Base-by-base conservation (phyloP, 2,888 invertebrate genomes). In the Orgyia antiqua region DNA sequence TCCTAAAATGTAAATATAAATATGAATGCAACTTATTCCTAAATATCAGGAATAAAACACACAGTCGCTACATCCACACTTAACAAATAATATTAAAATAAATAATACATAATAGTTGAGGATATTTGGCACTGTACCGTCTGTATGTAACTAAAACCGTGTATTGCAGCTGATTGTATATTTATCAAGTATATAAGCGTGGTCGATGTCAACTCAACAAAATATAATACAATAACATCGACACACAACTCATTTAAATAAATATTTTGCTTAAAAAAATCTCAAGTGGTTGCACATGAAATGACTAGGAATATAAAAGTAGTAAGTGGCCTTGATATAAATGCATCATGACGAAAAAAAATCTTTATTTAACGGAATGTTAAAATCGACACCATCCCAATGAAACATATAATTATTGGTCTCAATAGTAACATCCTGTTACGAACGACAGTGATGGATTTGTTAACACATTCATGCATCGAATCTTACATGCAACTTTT, bases 51-150 rank as follows among this genome's bases (percentile, higher is more conserved):
- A 86, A 83, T 78, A 70, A 42, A 68, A 79, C 87, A 83, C 87
- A 58, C 79, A 79, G 84, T 79, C 63, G 84, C 79, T 76, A 79
- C 87, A 87, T 80, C 70, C 86, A 86, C 79, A 78, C 78, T 75
- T 71, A 73, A 74, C 68, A 71, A 73, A 68, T 60, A 70, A 72
- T 66, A 55, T 54, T 49, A 60, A 57, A 64, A 68, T 67, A 68
- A 68, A 71, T 71, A 72, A 78, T 70, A 79, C 74, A 60, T 72
- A 73, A 82, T 66, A 61, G 64, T 68, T 77, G 78, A 84, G 70
- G 80, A 70, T 86, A 83, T 87, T 87, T 87, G 87, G 87, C 87
- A 87, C 87, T 78, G 77, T 74, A 83, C 82, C 78, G 73, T 75
- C 74, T 66, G 68, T 59, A 58, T 54, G 58, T 53, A 53, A 64